phyloP scores from a whole-genome alignment of 2,113 vertebrate species.

The Euleptes europaea region DNA sequence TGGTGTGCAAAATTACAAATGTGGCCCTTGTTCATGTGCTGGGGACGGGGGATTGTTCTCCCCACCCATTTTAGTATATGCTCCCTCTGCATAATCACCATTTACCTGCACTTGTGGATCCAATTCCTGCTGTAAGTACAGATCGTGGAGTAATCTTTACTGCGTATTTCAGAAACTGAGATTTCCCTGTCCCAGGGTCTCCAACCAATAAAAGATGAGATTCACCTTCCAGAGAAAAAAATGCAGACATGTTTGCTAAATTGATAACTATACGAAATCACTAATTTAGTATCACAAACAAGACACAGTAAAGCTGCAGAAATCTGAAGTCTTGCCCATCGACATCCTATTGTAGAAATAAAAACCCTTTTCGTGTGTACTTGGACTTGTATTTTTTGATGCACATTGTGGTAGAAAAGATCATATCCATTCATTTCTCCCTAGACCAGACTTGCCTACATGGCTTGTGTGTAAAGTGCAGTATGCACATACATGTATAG shows the following conservation, averaged over 20 bases:
- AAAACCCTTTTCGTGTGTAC: neutral
- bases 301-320: neutral
- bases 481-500: neutral
- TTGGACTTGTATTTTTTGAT: neutral
- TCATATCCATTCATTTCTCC: neutral
- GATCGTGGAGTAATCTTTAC: slow-evolving; percentile 93
- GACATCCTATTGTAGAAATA: neutral
- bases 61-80: neutral
- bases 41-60: neutral
- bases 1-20: neutral
- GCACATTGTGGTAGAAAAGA: neutral
- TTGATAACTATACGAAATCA: neutral
- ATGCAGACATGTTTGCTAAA: neutral
- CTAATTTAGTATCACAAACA: no score
- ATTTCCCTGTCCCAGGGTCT: slow-evolving; percentile 96
- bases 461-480: neutral
- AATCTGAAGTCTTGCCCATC: neutral
- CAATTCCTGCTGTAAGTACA: slow-evolving; percentile 94
- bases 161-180: slow-evolving; percentile 97
- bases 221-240: slow-evolving; percentile 80
- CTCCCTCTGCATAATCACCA: neutral
- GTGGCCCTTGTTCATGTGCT: neutral
- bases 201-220: slow-evolving; percentile 94
- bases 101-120: slow-evolving; percentile 95
- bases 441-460: neutral